These are phyloP conservation scores for Ictidomys tridecemlineatus DNA, from an alignment of 2,113 vertebrate species.

Conservation along the genomic window DNA sequence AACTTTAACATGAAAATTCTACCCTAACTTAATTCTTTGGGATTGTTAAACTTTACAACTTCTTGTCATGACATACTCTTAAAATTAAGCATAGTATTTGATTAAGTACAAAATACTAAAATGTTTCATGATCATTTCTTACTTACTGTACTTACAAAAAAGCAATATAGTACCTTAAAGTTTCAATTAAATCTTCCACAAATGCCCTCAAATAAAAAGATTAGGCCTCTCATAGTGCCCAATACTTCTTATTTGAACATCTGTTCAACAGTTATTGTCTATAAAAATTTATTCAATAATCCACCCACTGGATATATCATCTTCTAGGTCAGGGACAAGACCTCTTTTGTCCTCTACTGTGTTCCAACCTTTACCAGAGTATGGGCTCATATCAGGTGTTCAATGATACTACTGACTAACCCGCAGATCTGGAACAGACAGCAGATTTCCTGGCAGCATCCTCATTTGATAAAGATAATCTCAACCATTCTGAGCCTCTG, in stretches of 20 bases:
- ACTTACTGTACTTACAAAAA: not conserved
- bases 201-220: not conserved
- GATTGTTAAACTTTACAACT: not conserved
- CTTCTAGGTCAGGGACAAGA: not conserved
- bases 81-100: not conserved
- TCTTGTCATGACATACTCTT: not conserved
- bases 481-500: not conserved
- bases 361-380: fast-evolving
- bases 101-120: slow-evolving; percentile 20
- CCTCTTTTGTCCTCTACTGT: not conserved
- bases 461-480: not conserved
- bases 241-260: not conserved
- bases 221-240: not conserved
- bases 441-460: not conserved
- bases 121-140: not conserved
- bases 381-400: no score
- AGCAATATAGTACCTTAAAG: not conserved
- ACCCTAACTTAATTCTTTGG: not conserved
- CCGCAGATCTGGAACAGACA: not conserved
- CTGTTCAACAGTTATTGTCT: not conserved
- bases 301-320: not conserved
- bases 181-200: not conserved
- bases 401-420: no score
- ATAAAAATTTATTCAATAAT: not conserved
- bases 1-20: not conserved